These are phyloP conservation scores for Burhinus bistriatus DNA, from an alignment of 2,113 vertebrate species.

Conservation along the genomic window DNA sequence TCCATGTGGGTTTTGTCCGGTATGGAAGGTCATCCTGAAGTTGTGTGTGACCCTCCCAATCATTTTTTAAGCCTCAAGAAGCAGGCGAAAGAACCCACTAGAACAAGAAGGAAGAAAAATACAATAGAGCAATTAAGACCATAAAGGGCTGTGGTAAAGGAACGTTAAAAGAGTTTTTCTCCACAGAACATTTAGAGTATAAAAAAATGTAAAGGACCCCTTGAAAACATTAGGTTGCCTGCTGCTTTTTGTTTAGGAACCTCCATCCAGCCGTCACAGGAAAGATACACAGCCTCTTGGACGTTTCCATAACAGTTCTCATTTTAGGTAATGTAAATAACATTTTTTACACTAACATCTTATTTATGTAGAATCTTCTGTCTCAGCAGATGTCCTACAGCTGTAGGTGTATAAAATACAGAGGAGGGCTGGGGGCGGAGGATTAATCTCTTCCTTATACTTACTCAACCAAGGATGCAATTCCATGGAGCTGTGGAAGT, in stretches of 20 bases:
- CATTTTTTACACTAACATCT: slow-evolving; percentile 54
- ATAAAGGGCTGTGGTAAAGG: not conserved
- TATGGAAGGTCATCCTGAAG: not conserved
- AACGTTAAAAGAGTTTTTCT: not conserved
- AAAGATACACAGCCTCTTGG: slow-evolving; percentile 50
- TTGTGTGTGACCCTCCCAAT: not conserved
- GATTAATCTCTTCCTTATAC: not conserved
- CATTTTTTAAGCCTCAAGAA: not conserved
- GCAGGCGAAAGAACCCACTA: not conserved
- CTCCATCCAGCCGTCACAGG: not conserved
- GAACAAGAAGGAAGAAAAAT: not conserved
- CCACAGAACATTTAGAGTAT: not conserved
- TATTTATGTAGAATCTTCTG: slow-evolving; percentile 53
- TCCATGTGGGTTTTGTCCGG: not conserved
- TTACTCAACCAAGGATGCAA: not conserved
- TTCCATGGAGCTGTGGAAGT: not conserved
- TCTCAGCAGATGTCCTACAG: slow-evolving; percentile 42
- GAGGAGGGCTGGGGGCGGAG: not conserved
- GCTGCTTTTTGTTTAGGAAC: slow-evolving; percentile 51
- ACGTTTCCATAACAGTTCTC: slow-evolving; percentile 8
- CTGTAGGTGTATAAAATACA: slow-evolving; percentile 41
- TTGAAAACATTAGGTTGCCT: slow-evolving; percentile 6
- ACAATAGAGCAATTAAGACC: not conserved
- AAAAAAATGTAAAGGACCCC: not conserved
- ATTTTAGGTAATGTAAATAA: slow-evolving; percentile 57